phyloP scores from a whole-genome alignment of 2,888 invertebrate genomes.

The Drosophila tanythrix region DNA sequence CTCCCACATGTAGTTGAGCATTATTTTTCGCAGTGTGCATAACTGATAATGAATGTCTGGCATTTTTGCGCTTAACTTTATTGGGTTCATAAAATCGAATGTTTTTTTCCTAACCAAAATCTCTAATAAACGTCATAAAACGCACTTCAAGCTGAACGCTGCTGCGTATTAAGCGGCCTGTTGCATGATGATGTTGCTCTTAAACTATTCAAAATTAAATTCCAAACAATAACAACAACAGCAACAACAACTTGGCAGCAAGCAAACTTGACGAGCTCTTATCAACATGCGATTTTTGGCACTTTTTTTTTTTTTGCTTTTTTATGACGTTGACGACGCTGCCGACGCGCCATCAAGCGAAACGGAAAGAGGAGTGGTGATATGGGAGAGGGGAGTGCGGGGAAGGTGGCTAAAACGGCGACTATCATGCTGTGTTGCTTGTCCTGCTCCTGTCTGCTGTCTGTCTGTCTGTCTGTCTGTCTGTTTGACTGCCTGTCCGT shows the following conservation, averaged over 20 bases:
- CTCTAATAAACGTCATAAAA: background rate
- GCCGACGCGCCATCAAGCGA: conserved; percentile 42
- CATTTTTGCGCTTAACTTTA: background rate
- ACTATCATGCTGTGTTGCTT: conserved; percentile 62
- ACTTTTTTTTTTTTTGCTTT: conserved; percentile 68
- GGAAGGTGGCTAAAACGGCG: conserved; percentile 32
- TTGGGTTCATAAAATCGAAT: background rate
- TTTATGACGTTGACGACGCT: conserved; percentile 62
- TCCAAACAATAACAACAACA: conserved; percentile 1
- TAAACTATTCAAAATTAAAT: conserved; percentile 7
- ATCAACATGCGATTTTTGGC: conserved; percentile 75
- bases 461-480: background rate
- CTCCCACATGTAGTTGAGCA: fast-evolving
- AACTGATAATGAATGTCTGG: background rate
- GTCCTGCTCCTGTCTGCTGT: conserved; percentile 2
- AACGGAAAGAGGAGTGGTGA: conserved; percentile 3
- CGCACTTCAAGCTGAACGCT: background rate
- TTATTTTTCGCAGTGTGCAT: background rate
- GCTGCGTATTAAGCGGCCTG: conserved; percentile 9
- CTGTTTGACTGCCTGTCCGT: conserved; percentile 2
- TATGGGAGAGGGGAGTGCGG: background rate
- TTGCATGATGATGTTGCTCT: conserved; percentile 18
- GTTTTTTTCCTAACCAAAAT: background rate
- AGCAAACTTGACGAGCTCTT: conserved; percentile 57
- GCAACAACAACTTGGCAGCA: conserved; percentile 3